phyloP scores from a whole-genome alignment of 2,888 invertebrate species.

The Melanostoma scalare region DNA sequence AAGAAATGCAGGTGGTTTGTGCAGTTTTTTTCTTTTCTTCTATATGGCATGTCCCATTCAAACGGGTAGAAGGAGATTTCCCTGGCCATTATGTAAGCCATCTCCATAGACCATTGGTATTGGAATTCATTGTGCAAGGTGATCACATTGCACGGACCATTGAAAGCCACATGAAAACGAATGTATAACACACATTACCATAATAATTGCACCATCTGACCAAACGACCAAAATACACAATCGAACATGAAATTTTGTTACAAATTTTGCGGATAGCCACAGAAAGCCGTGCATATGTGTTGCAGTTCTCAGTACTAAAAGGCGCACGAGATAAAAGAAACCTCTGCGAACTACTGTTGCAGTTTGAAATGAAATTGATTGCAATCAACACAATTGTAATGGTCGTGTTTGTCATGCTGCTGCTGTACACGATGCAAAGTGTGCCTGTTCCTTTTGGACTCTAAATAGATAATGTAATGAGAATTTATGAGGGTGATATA shows the following conservation, averaged over 20 bases:
- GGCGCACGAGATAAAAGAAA: conserved; percentile 19
- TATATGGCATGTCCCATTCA: background rate
- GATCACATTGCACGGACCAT: conserved; percentile 46
- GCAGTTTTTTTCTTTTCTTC: background rate
- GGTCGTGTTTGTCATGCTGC: background rate
- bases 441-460: background rate
- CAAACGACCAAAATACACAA: conserved; percentile 47
- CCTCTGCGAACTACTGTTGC: background rate
- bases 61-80: conserved; percentile 31
- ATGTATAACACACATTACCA: conserved; percentile 56
- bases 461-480: background rate
- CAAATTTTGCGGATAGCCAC: conserved; percentile 31
- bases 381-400: background rate
- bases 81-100: conserved; percentile 50
- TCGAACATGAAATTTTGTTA: conserved; percentile 37
- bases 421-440: background rate
- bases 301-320: background rate
- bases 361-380: conserved; percentile 1
- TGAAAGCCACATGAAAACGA: conserved; percentile 46
- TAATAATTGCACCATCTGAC: conserved; percentile 58
- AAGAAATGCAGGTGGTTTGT: conserved; percentile 22
- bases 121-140: conserved; percentile 65
- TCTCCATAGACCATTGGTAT: conserved; percentile 22
- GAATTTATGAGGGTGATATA: background rate
- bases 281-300: background rate